Percentiles rank a stretch among this genome's conserved stretches.
Conservation (phyloP, 2,113 vertebrate genomes). For the Atractosteus spatula region DNA sequence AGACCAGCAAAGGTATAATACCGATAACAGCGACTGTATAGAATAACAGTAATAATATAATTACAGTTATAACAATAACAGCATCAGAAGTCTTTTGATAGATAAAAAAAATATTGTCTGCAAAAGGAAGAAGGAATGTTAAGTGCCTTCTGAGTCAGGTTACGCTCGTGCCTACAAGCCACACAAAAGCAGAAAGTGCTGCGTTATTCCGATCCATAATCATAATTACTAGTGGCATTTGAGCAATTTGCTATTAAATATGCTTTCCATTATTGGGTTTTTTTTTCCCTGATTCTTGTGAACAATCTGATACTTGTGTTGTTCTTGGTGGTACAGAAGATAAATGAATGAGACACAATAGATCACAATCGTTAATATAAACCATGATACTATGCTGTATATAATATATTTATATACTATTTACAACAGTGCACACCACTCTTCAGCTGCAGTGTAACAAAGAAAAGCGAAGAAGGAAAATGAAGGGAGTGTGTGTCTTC, state of each 20-base stretch:
- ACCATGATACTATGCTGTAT: slow-evolving; percentile 42
- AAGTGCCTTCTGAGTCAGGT: slow-evolving; percentile 45
- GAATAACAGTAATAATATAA: slow-evolving; percentile 46
- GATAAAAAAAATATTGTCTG: slow-evolving; percentile 41
- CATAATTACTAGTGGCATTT: no score
- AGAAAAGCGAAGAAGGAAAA: no score
- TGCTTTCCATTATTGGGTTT: slow-evolving; percentile 7
- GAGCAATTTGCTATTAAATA: background rate
- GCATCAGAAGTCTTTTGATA: slow-evolving; percentile 51
- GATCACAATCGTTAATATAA: slow-evolving; percentile 40
- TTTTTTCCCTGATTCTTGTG: slow-evolving; percentile 13
- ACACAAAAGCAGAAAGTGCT: slow-evolving; percentile 19
- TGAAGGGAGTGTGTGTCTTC: background rate
- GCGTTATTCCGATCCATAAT: no score
- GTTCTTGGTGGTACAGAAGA: slow-evolving; percentile 43
- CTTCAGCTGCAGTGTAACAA: no score
- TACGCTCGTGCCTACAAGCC: slow-evolving; percentile 56
- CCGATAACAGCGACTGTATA: slow-evolving; percentile 46
- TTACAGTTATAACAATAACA: slow-evolving; percentile 37
- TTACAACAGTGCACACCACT: slow-evolving; percentile 21
- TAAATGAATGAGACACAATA: slow-evolving; percentile 39
- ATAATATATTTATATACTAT: slow-evolving; percentile 49
- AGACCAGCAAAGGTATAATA: slow-evolving; percentile 56
- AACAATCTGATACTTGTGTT: slow-evolving; percentile 33
- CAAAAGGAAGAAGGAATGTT: slow-evolving; percentile 54